These are phyloP conservation scores for Pitta sordida DNA, from an alignment of 2,113 vertebrate species.

Conservation along the genomic window DNA sequence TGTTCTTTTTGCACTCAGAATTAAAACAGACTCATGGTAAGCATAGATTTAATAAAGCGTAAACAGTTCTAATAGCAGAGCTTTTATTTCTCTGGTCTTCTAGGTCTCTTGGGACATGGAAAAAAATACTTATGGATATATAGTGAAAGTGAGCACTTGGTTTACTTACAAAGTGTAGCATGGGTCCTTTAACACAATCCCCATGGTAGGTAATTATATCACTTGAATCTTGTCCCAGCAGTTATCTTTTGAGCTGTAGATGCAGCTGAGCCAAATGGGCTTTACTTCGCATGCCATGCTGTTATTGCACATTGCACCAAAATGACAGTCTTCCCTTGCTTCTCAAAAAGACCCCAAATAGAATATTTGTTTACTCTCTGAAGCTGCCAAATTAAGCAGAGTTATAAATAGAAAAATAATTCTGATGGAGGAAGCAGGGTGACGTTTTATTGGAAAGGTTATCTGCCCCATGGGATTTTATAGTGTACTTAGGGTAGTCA, in stretches of 20 bases:
- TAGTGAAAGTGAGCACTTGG: neutral
- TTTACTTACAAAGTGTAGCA: neutral
- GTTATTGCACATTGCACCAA: neutral
- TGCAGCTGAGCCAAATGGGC: neutral
- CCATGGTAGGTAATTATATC: neutral
- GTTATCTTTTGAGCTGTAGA: neutral
- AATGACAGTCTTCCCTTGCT: neutral
- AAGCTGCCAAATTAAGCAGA: neutral
- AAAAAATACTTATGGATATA: neutral
- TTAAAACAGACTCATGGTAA: neutral
- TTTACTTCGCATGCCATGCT: neutral
- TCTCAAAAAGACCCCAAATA: neutral
- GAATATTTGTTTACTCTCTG: neutral
- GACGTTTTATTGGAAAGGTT: neutral
- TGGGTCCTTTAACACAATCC: neutral
- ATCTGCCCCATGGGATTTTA: neutral
- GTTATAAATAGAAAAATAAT: slow-evolving; percentile 22
- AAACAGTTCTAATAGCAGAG: neutral
- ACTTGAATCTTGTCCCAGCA: neutral
- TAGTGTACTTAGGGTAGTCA: neutral
- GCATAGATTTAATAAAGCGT: neutral
- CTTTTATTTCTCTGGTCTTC: neutral
- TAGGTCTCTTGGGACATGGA: neutral
- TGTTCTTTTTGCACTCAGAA: neutral
- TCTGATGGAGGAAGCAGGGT: neutral